Evolutionary conservation across 2,888 invertebrate species (phyloP), one percentile per base, ranked within the genome.

Genomic region (Arrhopalites spinosus): DNA sequence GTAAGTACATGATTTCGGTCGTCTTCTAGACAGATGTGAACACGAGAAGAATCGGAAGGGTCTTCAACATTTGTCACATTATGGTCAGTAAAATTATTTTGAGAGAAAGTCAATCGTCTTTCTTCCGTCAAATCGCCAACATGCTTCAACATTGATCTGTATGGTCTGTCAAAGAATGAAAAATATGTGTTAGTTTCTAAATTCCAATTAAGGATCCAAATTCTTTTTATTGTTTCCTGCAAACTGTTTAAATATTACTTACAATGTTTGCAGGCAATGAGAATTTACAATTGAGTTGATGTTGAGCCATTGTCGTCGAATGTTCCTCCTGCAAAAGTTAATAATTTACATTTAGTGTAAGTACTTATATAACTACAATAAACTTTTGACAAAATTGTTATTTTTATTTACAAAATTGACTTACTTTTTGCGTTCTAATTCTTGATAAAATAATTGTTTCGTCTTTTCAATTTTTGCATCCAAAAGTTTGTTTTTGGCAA

Each of bases 191-290:
- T 3, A 43, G 67, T 45, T 25, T 20, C 29, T 29, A 47, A 20
- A 29, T 50, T 23, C 23, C 20, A 8, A 50, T 23, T 8, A 13
- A 66, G 11, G 2, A 66, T 3, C 1, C 27, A 45, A 20, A 36
- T 20, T 43, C 59, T 27, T 36, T 27, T 27, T 30, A 25, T 56
- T 2, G 43, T 25, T 53, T 29, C 23, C 23, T n/a, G 27, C 53
- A 63, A 64, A 20, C 8, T 30, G 5, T 36, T 11, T 5, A 29
- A 5, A 23, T 74, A 29, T n/a, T 1, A 75, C 79, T 76, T 78
- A 81, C 81, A 81, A 68, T 2, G 74, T 75, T 50, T 79, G 79
- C 7, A 81, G 73, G 23, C 78, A 68, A 76, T 81, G 79, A 17
- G 74, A 68, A 70, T 81, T 80, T 25, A 78, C 77, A 20, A 81